These are phyloP conservation scores for Epiblema foenella DNA, from an alignment of 2,888 invertebrate species.

Conservation along the genomic window DNA sequence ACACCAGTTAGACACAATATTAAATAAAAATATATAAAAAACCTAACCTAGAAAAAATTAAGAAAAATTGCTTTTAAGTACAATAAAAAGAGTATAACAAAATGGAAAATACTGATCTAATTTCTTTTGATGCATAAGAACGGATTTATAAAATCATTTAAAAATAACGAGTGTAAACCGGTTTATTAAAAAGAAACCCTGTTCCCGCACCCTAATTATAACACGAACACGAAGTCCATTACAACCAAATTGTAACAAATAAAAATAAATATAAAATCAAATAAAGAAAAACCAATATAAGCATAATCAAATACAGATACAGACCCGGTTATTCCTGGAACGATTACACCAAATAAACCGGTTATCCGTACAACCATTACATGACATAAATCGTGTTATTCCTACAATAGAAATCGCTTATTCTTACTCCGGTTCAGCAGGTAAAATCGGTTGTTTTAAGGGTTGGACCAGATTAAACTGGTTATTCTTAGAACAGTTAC, in stretches of 20 bases:
- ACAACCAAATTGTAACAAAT: not conserved
- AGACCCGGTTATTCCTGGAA: not conserved
- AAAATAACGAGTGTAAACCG: not conserved
- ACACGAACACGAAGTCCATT: not conserved
- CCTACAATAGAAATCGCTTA: too few species aligned
- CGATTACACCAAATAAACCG: too few species aligned
- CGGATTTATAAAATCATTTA: not conserved
- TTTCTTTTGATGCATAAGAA: not conserved
- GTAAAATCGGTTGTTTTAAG: too few species aligned
- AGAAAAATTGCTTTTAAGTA: slow-evolving; percentile 16
- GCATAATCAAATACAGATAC: not conserved
- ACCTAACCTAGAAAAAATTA: not conserved
- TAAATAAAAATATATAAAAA: not conserved
- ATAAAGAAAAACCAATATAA: not conserved
- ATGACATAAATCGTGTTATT: not conserved
- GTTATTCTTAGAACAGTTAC: not conserved
- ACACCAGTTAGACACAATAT: not conserved
- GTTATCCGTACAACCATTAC: too few species aligned
- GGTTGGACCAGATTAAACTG: too few species aligned
- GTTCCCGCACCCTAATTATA: not conserved
- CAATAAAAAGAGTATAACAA: slow-evolving; percentile 5
- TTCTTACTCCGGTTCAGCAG: too few species aligned
- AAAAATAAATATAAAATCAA: not conserved
- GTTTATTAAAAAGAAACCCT: not conserved
- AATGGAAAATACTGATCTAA: slow-evolving; percentile 7